Evolutionary conservation across 2,113 vertebrate genomes (phyloP), one percentile per base, ranked within the genome.

Genomic region (Tragelaphus buxtoni): DNA sequence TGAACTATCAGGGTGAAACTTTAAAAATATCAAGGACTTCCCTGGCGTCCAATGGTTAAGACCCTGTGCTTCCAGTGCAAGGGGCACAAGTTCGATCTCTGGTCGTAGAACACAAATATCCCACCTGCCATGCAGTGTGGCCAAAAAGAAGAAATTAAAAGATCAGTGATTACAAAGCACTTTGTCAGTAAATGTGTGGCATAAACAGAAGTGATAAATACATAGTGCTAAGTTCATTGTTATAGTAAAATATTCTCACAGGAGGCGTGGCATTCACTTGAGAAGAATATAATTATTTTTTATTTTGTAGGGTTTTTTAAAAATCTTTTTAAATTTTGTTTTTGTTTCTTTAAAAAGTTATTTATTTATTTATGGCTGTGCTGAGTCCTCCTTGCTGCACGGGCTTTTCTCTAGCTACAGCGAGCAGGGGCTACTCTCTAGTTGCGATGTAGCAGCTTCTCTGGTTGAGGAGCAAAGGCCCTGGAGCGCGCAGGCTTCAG

Each of bases 361-460:
- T 74, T 26, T 24, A 24, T 42, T 11, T 42, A 26, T 74, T 42
- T 42, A 42, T 26, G 22, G 35, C 39, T 74, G 39, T 74, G 39
- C 39, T 26, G 69, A 7, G 69, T 2, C 22, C 6, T 13, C 22
- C 35, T 74, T 7, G 11, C 69, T 42, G 22, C 39, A 26, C 0
- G 1, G 69, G 22, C 22, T 26, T 42, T 74, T 42, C 6, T 74
- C 22, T 74, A 26, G 69, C 26, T 42, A 13, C 12, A 42, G 69
- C 22, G 7, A 26, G 69, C 39, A 74, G 69, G 69, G 22, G 69
- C 69, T 26, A 1, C 69, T 26, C 39, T 42, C 69, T 13, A 26
- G 69, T 26, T 24, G 5, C 0, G 0, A 7, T 1, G 11, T 11
- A 4, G 5, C 0, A 13, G 39, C 39, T 26, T 42, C 69, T 42